phyloP scores from a whole-genome alignment of 2,797 vertebrate species.

The Rhabdophis nuchalis region DNA sequence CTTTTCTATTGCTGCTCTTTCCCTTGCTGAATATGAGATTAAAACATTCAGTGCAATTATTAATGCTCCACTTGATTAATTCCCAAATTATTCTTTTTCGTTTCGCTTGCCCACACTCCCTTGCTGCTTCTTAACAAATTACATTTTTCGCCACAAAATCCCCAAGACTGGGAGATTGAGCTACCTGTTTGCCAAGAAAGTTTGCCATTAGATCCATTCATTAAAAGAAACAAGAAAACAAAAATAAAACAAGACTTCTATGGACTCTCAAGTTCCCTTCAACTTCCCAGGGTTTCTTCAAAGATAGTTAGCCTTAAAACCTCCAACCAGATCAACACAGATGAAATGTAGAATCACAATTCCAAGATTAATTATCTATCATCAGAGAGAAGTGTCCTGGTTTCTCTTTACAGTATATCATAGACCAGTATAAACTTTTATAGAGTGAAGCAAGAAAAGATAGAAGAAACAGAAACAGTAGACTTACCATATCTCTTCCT shows the following conservation, averaged over 20 bases:
- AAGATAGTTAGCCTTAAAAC: not conserved
- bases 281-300: not conserved
- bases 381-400: not conserved
- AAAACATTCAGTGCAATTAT: not conserved
- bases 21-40: not conserved
- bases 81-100: not conserved
- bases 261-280: not conserved
- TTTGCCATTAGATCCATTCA: slow-evolving; percentile 7
- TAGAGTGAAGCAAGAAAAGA: not conserved
- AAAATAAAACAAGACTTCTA: not conserved
- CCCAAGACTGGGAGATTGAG: not conserved
- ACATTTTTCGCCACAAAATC: not conserved
- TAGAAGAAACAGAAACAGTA: not conserved
- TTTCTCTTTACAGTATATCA: not conserved
- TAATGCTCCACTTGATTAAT: not conserved
- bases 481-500: not conserved
- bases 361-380: not conserved
- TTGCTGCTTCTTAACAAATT: not conserved
- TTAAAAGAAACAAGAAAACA: not conserved
- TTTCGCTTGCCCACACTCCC: not conserved
- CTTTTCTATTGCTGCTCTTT: not conserved
- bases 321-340: not conserved
- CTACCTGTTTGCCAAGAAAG: slow-evolving; percentile 15
- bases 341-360: not conserved
- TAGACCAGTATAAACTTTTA: not conserved